Conservation (phyloP, 2,797 vertebrate species). For the Neomorphus geoffroyi region DNA sequence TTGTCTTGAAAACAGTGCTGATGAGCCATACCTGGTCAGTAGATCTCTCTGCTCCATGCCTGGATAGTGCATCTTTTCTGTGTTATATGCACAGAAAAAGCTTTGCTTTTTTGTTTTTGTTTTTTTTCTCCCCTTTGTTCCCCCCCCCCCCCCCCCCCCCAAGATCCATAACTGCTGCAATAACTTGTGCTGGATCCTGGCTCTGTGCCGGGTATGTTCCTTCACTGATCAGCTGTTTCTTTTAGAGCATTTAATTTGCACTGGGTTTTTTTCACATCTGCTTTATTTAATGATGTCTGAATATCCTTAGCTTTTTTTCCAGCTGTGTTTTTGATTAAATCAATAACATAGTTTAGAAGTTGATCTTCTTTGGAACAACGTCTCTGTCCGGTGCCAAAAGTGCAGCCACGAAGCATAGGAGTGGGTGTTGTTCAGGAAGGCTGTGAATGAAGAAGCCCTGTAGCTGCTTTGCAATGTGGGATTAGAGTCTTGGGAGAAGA, state of each 20-base stretch:
- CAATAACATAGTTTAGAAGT: not conserved
- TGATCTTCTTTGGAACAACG: not conserved
- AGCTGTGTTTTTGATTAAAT: not conserved
- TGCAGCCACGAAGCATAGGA: not conserved
- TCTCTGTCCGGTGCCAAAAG: not conserved
- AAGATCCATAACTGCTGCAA: not conserved
- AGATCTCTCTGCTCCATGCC: not conserved
- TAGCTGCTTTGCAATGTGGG: not conserved
- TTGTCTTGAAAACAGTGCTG: not conserved
- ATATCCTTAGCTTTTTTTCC: not conserved
- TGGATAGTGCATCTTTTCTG: not conserved
- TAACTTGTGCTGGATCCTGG: not conserved
- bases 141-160: not conserved
- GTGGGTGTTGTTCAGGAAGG: not conserved
- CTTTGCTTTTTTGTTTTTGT: too few relatives aligned
- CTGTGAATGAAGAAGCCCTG: not conserved
- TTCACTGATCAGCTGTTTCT: not conserved
- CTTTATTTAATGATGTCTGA: not conserved
- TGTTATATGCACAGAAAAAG: not conserved
- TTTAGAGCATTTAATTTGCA: not conserved
- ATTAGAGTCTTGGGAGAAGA: not conserved
- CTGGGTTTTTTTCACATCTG: not conserved
- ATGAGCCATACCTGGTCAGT: not conserved
- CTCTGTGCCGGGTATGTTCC: not conserved
- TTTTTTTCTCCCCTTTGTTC: too few relatives aligned